Evolutionary conservation across 2,113 vertebrate genomes (phyloP).

Genomic region (Tursiops truncatus): DNA sequence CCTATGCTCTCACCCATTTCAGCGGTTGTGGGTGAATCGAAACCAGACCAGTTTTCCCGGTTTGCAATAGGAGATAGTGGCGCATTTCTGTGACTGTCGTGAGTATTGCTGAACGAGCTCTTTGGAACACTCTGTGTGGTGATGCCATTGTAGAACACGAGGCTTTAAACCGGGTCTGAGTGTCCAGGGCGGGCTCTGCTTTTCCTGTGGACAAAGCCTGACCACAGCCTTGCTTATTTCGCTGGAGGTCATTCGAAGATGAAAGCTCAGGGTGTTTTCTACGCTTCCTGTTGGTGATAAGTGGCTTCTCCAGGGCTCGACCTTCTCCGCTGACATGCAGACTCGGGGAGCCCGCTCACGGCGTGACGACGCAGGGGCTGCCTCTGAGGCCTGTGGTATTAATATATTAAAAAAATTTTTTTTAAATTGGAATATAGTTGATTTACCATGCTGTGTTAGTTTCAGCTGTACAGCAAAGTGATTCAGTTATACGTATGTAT

Average conservation of each 20-base stretch:
- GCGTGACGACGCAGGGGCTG: neutral
- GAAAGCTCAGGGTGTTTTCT: conserved; percentile 25
- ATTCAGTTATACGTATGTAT: neutral
- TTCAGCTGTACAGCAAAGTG: neutral
- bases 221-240: neutral
- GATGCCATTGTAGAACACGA: conserved; percentile 46
- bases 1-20: neutral
- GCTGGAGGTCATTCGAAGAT: conserved; percentile 21
- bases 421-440: neutral
- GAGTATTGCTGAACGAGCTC: conserved; percentile 53
- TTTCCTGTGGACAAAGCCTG: conserved; percentile 3
- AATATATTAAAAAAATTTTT: neutral
- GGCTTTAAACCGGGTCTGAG: conserved; percentile 38
- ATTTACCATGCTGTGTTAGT: neutral
- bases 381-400: neutral
- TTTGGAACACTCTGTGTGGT: conserved; percentile 52
- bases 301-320: neutral
- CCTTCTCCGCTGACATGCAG: neutral
- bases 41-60: conserved; percentile 6
- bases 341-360: neutral
- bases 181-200: neutral
- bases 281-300: conserved; percentile 21
- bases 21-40: neutral
- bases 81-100: conserved; percentile 39
- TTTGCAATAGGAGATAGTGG: conserved; percentile 28